Evolutionary conservation across 1,140 invertebrate species (phyloP).

Genomic region (Penaeus japonicus): DNA sequence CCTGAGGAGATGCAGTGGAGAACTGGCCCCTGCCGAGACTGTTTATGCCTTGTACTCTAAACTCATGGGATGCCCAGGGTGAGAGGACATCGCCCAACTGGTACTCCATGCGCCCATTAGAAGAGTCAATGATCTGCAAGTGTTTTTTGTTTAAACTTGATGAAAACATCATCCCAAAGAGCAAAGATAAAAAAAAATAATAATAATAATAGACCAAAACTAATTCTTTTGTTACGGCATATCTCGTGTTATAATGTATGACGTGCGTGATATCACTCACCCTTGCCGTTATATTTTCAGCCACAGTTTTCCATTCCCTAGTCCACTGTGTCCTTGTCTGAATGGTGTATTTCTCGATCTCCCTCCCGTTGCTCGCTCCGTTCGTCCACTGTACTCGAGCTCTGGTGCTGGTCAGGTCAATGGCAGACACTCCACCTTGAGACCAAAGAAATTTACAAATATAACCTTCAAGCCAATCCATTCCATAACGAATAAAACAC

Average conservation of each 20-base stretch:
- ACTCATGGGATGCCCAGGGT: constrained; percentile 90
- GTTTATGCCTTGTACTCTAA: constrained; percentile 87
- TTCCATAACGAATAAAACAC: no score
- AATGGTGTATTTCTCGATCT: constrained; percentile 79
- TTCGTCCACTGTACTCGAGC: constrained; percentile 88
- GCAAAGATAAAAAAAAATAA: no score
- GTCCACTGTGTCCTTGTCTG: constrained; percentile 88
- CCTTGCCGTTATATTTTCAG: constrained; percentile 64
- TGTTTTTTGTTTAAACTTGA: neutral
- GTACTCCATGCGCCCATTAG: constrained; percentile 76
- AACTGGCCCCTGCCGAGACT: constrained; percentile 73
- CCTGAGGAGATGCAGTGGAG: constrained; percentile 65
- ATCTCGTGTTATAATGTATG: no score
- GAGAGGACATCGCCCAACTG: constrained; percentile 75
- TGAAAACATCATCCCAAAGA: neutral
- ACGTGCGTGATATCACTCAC: constrained; percentile 28
- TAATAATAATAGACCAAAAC: no score
- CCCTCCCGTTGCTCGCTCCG: constrained; percentile 82
- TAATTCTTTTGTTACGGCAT: no score
- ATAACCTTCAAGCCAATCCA: neutral
- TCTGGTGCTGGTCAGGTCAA: constrained; percentile 77
- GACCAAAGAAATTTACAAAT: constrained; percentile 64
- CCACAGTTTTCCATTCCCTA: constrained; percentile 79
- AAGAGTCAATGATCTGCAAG: constrained; percentile 47
- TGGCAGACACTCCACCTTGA: constrained; percentile 68